Conservation (phyloP, 2,113 vertebrate species). For the rabbit (Oryctolagus cuniculus) region mOryCun1.1 NC_091444.1:9152501-9153000, state of each 20-base stretch:
- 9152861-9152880: too few species aligned
- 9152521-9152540: neutral
- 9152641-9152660: fast-evolving
- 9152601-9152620: neutral
- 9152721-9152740: neutral
- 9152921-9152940: too few species aligned
- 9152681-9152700: fast-evolving
- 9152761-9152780: neutral
- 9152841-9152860: neutral
- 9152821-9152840: neutral
- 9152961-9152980: too few species aligned
- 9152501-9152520: neutral
- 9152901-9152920: too few species aligned
- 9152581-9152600: neutral
- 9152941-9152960: too few species aligned
- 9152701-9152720: neutral
- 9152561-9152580: neutral
- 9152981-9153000: too few species aligned
- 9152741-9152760: neutral
- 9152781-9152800: neutral
- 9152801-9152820: neutral
- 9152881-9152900: too few species aligned
- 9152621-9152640: neutral
- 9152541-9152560: neutral
- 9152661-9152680: neutral